Evolutionary conservation across 1,140 invertebrate species (phyloP).

Genomic region (Trinorchestia longiramus): DNA sequence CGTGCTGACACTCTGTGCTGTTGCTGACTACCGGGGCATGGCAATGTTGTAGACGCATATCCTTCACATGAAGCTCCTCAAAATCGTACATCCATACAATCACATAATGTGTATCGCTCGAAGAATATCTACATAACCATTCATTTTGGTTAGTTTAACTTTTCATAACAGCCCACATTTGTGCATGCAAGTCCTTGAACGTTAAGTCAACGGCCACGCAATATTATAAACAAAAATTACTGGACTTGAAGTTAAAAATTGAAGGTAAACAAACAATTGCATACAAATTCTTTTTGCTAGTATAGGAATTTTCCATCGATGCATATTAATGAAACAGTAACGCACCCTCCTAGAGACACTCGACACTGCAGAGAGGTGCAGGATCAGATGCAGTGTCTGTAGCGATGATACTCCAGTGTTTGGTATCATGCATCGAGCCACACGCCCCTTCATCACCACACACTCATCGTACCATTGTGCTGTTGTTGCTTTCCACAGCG

Average conservation of each 20-base stretch:
- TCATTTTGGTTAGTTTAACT: no score
- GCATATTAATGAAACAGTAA: background rate
- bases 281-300: background rate
- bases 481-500: background rate
- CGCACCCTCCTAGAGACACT: background rate
- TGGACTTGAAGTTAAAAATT: background rate
- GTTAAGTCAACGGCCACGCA: no score
- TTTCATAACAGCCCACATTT: no score
- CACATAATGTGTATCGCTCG: no score
- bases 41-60: background rate
- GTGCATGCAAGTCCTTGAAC: no score
- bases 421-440: background rate
- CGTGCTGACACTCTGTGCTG: background rate
- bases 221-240: no score
- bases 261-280: background rate
- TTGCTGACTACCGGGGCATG: background rate
- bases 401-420: background rate
- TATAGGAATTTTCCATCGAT: background rate
- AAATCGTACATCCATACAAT: background rate
- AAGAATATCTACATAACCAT: no score
- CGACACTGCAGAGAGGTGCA: background rate
- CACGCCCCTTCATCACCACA: background rate
- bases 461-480: background rate
- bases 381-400: background rate
- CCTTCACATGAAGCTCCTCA: background rate